Evolutionary conservation across 2,888 invertebrate species (phyloP).

Genomic region (Metacarcinus magister): DNA sequence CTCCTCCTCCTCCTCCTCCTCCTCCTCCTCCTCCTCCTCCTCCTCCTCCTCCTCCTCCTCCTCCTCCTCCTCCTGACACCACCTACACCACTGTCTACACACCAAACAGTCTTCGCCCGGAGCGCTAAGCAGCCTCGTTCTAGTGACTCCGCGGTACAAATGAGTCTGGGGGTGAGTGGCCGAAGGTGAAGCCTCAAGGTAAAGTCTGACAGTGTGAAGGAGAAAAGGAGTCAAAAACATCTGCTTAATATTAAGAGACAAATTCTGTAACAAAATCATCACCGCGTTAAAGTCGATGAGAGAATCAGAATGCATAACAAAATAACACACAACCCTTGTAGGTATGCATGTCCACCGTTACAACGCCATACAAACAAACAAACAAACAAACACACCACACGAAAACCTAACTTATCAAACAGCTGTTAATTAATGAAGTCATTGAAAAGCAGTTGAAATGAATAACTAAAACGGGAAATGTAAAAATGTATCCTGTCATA

Average conservation of each 20-base stretch:
- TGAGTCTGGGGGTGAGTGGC: not conserved
- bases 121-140: not conserved
- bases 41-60: not conserved
- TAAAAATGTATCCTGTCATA: not conserved
- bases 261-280: not conserved
- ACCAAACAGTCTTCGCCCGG: not conserved
- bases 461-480: not conserved
- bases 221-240: not conserved
- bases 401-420: not conserved
- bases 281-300: not conserved
- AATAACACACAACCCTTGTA: not conserved
- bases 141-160: not conserved
- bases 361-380: not conserved
- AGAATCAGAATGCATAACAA: not conserved
- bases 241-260: not conserved
- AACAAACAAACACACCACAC: not conserved
- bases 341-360: not conserved
- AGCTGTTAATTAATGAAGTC: not conserved
- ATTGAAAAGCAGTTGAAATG: not conserved
- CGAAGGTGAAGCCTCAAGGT: not conserved
- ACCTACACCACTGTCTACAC: not conserved
- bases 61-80: not conserved
- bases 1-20: not conserved
- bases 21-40: not conserved
- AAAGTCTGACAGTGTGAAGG: not conserved